Evolutionary conservation across 2,888 invertebrate genomes (phyloP).

Genomic region (Epinotia demarniana): DNA sequence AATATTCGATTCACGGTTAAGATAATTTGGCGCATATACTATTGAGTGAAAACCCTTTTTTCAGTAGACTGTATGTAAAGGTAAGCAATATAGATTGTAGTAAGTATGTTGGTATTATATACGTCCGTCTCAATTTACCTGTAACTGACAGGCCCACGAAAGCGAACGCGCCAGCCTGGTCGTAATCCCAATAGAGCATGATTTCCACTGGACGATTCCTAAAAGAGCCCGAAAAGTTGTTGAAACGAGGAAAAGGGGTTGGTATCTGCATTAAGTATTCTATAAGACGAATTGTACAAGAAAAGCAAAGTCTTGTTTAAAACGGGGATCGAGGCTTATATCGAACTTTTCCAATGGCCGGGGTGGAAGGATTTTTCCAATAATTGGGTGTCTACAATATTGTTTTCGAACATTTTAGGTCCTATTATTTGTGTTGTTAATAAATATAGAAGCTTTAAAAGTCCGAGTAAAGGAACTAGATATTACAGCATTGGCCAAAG

Average conservation of each 20-base stretch:
- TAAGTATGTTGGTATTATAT: slow-evolving; percentile 44
- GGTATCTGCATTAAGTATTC: slow-evolving; percentile 77
- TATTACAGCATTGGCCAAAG: too few species aligned
- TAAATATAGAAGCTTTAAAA: background rate
- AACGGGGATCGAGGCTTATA: slow-evolving; percentile 71
- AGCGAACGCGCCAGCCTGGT: slow-evolving; percentile 50
- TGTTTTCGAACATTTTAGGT: slow-evolving; percentile 26
- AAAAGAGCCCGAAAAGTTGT: slow-evolving; percentile 75
- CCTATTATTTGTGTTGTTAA: slow-evolving; percentile 6
- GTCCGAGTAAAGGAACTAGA: background rate
- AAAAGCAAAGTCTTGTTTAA: slow-evolving; percentile 82
- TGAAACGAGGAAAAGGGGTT: slow-evolving; percentile 77
- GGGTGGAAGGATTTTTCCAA: slow-evolving; percentile 77
- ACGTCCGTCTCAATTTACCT: slow-evolving; percentile 55
- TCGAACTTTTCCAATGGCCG: slow-evolving; percentile 77
- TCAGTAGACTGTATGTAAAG: background rate
- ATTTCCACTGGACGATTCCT: slow-evolving; percentile 71
- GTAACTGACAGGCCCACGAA: slow-evolving; percentile 54
- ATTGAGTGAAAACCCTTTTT: background rate
- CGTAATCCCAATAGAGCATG: slow-evolving; percentile 65
- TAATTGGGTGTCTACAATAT: slow-evolving; percentile 75
- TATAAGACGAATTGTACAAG: slow-evolving; percentile 79
- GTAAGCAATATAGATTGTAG: slow-evolving; percentile 13
- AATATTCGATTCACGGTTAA: background rate
- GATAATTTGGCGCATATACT: background rate